These are phyloP conservation scores for Neoitamus cyanurus DNA, from an alignment of 2,888 invertebrate species.

Conservation along the genomic window DNA sequence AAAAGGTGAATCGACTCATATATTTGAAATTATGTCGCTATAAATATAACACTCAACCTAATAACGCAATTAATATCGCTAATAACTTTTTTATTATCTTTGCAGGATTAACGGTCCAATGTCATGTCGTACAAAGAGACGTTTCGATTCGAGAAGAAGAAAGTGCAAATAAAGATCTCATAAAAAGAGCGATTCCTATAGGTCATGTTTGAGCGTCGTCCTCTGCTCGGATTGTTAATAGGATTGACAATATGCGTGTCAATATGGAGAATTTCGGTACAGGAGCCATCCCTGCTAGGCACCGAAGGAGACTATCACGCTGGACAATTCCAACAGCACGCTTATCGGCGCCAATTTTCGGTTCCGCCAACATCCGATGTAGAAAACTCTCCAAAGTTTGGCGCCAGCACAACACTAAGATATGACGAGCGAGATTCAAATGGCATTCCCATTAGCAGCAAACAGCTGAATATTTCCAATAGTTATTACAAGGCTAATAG, in stretches of 20 bases:
- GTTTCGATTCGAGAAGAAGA: conserved; percentile 22
- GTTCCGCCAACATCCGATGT: conserved; percentile 37
- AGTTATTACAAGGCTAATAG: conserved; percentile 1
- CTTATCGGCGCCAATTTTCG: conserved; percentile 48
- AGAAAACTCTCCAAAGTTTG: conserved; percentile 32
- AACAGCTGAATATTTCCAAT: background rate
- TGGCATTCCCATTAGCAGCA: background rate
- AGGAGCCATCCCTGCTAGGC: conserved; percentile 59
- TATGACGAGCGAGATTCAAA: conserved; percentile 45
- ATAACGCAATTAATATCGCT: background rate
- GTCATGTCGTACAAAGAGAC: conserved; percentile 12
- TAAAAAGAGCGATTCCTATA: background rate
- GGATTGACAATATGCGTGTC: conserved; percentile 63
- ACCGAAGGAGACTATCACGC: conserved; percentile 52
- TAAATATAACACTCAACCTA: no score
- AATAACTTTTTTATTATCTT: background rate
- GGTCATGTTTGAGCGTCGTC: conserved; percentile 65
- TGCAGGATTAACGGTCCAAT: conserved; percentile 3
- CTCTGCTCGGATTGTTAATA: conserved; percentile 62
- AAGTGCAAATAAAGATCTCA: conserved; percentile 16
- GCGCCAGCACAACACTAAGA: conserved; percentile 44
- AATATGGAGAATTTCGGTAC: conserved; percentile 65
- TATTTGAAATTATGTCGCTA: no score
- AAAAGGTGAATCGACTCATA: no score
- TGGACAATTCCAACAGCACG: conserved; percentile 51